phyloP scores from a whole-genome alignment of 1,140 invertebrate genomes.

The Drosophila eugracilis region DNA sequence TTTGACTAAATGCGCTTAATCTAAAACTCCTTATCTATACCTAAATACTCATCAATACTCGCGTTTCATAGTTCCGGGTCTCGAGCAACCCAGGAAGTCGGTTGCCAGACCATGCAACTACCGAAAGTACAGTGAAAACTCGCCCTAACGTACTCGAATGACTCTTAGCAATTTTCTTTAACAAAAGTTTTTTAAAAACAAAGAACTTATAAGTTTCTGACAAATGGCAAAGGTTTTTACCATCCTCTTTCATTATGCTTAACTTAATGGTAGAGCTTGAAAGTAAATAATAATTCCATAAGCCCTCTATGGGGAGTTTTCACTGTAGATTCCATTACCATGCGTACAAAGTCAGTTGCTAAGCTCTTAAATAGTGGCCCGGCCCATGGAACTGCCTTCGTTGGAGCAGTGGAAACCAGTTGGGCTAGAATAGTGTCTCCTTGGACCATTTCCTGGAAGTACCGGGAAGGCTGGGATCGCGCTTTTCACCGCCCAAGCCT shows the following conservation, averaged over 20 bases:
- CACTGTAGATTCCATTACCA: slow-evolving; percentile 24
- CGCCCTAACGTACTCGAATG: background rate
- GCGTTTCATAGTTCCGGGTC: slow-evolving; percentile 21
- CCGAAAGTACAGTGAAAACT: slow-evolving; percentile 36
- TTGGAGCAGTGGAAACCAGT: slow-evolving; percentile 56
- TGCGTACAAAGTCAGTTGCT: slow-evolving; percentile 68
- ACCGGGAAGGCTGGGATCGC: slow-evolving; percentile 82
- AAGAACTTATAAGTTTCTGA: too few relatives aligned
- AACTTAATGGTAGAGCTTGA: background rate
- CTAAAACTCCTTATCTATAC: slow-evolving; percentile 31
- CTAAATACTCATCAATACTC: slow-evolving; percentile 47
- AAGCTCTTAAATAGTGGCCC: slow-evolving; percentile 68
- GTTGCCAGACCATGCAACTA: slow-evolving; percentile 34
- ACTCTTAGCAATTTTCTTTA: too few relatives aligned
- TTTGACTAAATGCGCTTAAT: slow-evolving; percentile 57
- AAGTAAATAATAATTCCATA: background rate
- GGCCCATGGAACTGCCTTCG: slow-evolving; percentile 52
- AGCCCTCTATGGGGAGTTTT: slow-evolving; percentile 1
- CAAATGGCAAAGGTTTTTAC: too few relatives aligned
- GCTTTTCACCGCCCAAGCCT: slow-evolving; percentile 25
- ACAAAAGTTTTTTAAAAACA: too few relatives aligned
- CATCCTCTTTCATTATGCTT: too few relatives aligned
- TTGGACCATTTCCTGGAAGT: slow-evolving; percentile 83
- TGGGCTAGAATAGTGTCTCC: slow-evolving; percentile 85
- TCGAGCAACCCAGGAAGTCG: slow-evolving; percentile 51